Conservation (phyloP, 1,140 invertebrate genomes). For the Coptotermes formosanus region DNA sequence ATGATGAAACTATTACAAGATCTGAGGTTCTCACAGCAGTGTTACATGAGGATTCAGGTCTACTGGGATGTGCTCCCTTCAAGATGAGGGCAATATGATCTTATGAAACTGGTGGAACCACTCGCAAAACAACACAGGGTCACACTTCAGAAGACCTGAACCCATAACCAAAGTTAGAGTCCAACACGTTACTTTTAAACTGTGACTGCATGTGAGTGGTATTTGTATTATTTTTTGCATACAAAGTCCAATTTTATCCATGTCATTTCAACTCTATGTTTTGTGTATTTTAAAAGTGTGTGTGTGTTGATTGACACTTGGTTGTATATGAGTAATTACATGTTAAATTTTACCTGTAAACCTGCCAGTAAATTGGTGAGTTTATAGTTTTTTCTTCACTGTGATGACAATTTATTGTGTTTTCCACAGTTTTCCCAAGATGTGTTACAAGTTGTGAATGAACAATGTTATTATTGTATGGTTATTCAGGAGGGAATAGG, state of each 20-base stretch:
- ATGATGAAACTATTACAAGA: not conserved
- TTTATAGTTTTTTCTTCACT: not conserved
- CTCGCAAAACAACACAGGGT: too few species aligned
- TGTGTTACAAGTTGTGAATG: not conserved
- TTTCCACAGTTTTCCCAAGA: not conserved
- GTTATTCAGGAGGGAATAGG: not conserved
- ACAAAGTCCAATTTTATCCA: not conserved
- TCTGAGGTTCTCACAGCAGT: too few species aligned
- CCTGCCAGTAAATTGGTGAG: not conserved
- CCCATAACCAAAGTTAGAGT: not conserved
- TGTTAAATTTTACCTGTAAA: not conserved
- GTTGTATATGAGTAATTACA: not conserved
- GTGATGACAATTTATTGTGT: not conserved
- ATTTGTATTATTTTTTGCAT: not conserved
- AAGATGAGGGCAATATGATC: too few species aligned
- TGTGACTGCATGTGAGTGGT: not conserved
- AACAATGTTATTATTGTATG: not conserved
- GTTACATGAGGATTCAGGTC: too few species aligned
- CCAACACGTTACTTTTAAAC: not conserved
- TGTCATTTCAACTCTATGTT: not conserved
- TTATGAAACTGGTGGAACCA: too few species aligned
- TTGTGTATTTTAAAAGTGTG: too few species aligned
- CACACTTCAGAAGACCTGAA: too few species aligned
- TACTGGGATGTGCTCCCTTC: too few species aligned
- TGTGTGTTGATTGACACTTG: not conserved